Evolutionary conservation across 2,797 vertebrate genomes (phyloP).

Genomic region (Sebastes matsubarae): DNA sequence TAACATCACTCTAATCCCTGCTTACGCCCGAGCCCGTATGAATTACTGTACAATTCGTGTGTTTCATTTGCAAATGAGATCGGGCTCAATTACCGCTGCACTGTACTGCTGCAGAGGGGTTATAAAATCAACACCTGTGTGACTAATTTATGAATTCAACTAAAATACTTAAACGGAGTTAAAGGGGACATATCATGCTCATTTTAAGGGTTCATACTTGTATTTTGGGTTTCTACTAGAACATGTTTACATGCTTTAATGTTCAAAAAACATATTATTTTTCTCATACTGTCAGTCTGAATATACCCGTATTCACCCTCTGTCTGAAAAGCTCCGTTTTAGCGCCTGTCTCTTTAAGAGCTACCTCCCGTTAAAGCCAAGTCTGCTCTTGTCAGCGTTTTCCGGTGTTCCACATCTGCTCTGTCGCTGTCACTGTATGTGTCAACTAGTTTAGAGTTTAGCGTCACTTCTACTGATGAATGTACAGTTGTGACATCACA

Average conservation of each 20-base stretch:
- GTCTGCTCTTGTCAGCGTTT: not conserved
- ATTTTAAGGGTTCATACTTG: not conserved
- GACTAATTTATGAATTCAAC: conserved; percentile 11
- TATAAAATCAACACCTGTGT: conserved; percentile 39
- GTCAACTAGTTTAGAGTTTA: not conserved
- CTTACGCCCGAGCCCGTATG: conserved; percentile 32
- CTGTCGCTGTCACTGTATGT: not conserved
- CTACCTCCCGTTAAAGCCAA: not conserved
- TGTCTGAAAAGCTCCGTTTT: not conserved
- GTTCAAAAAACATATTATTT: not conserved
- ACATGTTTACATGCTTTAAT: not conserved
- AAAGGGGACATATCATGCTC: not conserved
- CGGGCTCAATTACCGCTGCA: not conserved
- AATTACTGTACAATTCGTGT: conserved; percentile 57
- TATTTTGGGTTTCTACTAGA: not conserved
- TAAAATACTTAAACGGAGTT: not conserved
- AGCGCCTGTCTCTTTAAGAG: not conserved
- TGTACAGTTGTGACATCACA: not conserved
- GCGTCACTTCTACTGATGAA: not conserved
- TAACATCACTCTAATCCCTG: conserved; percentile 64
- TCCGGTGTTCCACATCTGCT: not conserved
- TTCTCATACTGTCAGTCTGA: not conserved
- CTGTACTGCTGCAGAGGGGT: not conserved
- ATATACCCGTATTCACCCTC: not conserved
- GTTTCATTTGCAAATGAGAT: conserved; percentile 60